Evolutionary conservation across 2,113 vertebrate species (phyloP).

Genomic region (Carettochelys insculpta): DNA sequence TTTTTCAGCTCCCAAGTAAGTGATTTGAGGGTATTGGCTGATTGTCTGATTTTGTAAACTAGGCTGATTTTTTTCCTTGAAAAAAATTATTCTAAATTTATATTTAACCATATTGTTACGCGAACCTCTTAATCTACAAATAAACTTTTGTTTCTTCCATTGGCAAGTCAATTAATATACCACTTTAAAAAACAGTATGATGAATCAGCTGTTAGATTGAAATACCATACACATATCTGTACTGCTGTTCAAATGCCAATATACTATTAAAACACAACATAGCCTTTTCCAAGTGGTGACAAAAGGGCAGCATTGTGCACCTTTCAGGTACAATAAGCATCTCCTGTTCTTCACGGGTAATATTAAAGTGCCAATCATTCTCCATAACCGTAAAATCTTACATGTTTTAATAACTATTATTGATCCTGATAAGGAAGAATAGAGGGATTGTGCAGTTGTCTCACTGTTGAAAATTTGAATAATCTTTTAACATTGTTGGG

Average conservation of each 20-base stretch:
- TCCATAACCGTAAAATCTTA: not conserved
- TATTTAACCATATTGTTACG: slow-evolving; percentile 50
- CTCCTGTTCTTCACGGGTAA: not conserved
- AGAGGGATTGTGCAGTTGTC: not conserved
- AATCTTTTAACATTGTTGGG: slow-evolving; percentile 49
- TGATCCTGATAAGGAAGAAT: not conserved
- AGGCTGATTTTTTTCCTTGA: slow-evolving; percentile 44
- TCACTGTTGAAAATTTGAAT: not conserved
- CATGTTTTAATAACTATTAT: slow-evolving; percentile 13
- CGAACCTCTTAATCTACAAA: slow-evolving; percentile 28
- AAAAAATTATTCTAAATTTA: slow-evolving; percentile 66
- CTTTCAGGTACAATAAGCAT: not conserved
- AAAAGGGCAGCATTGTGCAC: not conserved
- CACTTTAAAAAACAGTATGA: not conserved
- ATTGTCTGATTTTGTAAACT: slow-evolving; percentile 54
- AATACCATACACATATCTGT: slow-evolving; percentile 27
- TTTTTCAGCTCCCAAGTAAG: slow-evolving; percentile 1
- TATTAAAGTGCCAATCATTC: not conserved
- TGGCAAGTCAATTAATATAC: not conserved
- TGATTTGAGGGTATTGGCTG: not conserved
- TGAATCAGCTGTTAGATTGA: slow-evolving; percentile 37
- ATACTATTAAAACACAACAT: not conserved
- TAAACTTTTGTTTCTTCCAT: not conserved
- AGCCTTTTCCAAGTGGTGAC: not conserved
- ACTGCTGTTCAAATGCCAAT: slow-evolving; percentile 9